Percentiles rank a stretch among this genome's conserved stretches.
Conservation (phyloP, 2,113 vertebrate genomes). For the Holacanthus passer region DNA sequence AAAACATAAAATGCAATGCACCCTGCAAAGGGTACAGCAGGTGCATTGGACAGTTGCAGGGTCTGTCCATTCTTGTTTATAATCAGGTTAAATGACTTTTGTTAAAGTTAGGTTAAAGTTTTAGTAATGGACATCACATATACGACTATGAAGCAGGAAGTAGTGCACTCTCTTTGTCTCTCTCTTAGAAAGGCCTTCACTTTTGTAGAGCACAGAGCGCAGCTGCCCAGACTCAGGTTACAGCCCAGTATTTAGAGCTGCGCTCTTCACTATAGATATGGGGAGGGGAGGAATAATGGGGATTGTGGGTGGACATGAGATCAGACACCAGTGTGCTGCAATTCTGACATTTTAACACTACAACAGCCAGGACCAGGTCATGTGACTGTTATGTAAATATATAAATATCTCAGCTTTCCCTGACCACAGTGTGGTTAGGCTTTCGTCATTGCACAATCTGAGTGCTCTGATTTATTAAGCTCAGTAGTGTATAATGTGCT, state of each 20-base stretch:
- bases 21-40: not conserved
- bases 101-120: not conserved
- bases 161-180: not conserved
- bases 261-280: not conserved
- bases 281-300: conserved; percentile 28
- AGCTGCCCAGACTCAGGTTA: conserved; percentile 52
- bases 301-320: conserved; percentile 32
- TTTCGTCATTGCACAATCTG: not conserved
- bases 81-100: not conserved
- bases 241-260: conserved; percentile 31
- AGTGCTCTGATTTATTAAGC: not conserved
- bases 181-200: not conserved
- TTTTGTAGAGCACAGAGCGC: conserved; percentile 18
- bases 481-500: not conserved
- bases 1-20: not conserved
- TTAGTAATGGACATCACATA: not conserved
- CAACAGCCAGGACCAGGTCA: not conserved
- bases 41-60: not conserved
- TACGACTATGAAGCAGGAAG: not conserved
- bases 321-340: conserved; percentile 23
- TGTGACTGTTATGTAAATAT: not conserved
- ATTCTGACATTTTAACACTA: conserved; percentile 24
- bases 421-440: not conserved
- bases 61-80: not conserved
- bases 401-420: not conserved